These are phyloP conservation scores for Dynastes maya DNA, from an alignment of 2,888 invertebrate species.

Conservation along the genomic window DNA sequence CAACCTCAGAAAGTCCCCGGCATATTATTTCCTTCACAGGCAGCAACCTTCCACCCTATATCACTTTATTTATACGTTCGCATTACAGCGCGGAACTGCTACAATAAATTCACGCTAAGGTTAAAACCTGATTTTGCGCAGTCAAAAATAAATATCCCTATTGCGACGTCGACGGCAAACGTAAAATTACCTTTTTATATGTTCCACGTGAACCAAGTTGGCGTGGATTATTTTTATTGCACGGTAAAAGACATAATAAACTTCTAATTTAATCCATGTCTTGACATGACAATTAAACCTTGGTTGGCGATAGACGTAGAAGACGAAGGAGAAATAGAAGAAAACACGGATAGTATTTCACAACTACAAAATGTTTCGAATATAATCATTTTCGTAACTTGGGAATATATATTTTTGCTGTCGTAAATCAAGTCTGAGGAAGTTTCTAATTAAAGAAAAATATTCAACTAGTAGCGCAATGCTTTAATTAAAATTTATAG, in stretches of 20 bases:
- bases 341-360: background rate
- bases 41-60: constrained; percentile 25
- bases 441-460: no score
- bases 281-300: constrained; percentile 35
- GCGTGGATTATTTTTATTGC: constrained; percentile 44
- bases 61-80: constrained; percentile 44
- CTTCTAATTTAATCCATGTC: constrained; percentile 31
- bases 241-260: constrained; percentile 37
- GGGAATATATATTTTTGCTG: no score
- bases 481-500: no score
- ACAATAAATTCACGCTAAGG: constrained; percentile 47
- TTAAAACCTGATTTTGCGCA: constrained; percentile 42
- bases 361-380: background rate
- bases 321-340: background rate
- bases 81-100: constrained; percentile 41
- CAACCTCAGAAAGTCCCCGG: constrained; percentile 29
- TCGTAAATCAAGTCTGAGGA: no score
- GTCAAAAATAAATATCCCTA: constrained; percentile 46
- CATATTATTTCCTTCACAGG: constrained; percentile 30
- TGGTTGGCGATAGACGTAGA: constrained; percentile 1
- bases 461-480: no score
- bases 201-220: constrained; percentile 43
- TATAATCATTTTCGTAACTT: background rate
- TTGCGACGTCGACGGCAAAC: constrained; percentile 43
- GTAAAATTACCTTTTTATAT: constrained; percentile 44